Evolutionary conservation across 2,888 invertebrate species (phyloP).

Genomic region (Melipona beecheii): DNA sequence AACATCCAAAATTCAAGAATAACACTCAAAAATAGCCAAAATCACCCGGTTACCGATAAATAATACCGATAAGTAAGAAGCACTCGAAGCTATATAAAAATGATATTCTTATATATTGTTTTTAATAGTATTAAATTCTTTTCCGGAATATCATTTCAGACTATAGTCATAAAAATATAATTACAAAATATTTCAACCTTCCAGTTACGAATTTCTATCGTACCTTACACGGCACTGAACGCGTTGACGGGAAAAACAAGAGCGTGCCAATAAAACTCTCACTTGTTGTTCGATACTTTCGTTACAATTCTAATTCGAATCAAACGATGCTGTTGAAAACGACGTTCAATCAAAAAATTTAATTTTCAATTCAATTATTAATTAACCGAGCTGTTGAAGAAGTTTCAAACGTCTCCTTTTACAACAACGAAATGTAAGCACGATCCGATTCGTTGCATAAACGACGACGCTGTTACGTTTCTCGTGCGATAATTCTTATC

Average conservation of each 20-base stretch:
- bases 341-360: background rate
- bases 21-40: too few species aligned
- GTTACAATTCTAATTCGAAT: background rate
- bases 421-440: background rate
- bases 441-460: constrained; percentile 1
- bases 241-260: too few species aligned
- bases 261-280: background rate
- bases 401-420: background rate
- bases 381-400: background rate
- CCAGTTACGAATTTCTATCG: background rate
- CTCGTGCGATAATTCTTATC: constrained; percentile 40
- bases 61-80: too few species aligned
- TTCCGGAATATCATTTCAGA: background rate
- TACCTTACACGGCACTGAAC: too few species aligned
- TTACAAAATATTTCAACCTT: background rate
- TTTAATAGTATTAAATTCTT: background rate
- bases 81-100: too few species aligned
- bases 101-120: too few species aligned
- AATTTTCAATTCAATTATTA: background rate
- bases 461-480: constrained; percentile 3
- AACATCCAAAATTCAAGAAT: too few species aligned
- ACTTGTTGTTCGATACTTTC: background rate
- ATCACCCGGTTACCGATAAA: too few species aligned
- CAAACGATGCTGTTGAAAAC: background rate
- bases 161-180: too few species aligned